phyloP scores from a whole-genome alignment of 2,797 vertebrate species.

The Rhinichthys osculus region DNA sequence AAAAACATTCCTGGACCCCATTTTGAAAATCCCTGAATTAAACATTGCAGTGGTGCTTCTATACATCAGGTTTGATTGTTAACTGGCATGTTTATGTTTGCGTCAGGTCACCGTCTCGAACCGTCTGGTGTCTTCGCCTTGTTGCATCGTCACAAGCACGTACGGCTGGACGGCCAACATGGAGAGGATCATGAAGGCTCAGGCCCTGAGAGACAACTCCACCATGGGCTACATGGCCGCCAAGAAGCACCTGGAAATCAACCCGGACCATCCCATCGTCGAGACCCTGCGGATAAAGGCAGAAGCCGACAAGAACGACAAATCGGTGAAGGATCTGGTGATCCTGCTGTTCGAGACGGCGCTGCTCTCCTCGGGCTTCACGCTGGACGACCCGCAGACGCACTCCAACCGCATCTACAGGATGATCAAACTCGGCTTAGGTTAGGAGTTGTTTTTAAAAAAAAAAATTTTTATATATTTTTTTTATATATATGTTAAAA shows the following conservation, averaged over 20 bases:
- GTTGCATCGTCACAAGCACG: constrained; percentile 95
- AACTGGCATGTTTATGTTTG: background rate
- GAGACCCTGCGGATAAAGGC: constrained; percentile 93
- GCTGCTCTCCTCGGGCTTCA: constrained; percentile 92
- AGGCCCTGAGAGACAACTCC: constrained; percentile 92
- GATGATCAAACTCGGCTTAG: constrained; percentile 96
- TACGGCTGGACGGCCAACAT: constrained; percentile 97
- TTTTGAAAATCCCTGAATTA: no score
- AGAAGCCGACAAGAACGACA: constrained; percentile 96
- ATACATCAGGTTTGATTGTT: background rate
- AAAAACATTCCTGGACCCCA: no score
- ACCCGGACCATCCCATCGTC: constrained; percentile 91
- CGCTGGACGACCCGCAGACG: constrained; percentile 94
- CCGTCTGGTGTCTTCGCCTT: constrained; percentile 90
- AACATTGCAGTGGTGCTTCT: background rate
- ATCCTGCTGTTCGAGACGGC: constrained; percentile 92
- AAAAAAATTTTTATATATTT: no score
- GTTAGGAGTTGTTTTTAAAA: constrained; percentile 66
- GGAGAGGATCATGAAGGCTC: constrained; percentile 98
- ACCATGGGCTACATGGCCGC: constrained; percentile 99
- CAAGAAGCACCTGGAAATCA: constrained; percentile 96
- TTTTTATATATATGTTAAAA: no score
- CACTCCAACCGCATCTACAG: constrained; percentile 96
- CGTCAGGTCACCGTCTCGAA: constrained; percentile 91
- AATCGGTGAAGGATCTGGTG: constrained; percentile 96